Base-by-base conservation (phyloP, 2,113 vertebrate genomes). In the Phocoena phocoena region DNA sequence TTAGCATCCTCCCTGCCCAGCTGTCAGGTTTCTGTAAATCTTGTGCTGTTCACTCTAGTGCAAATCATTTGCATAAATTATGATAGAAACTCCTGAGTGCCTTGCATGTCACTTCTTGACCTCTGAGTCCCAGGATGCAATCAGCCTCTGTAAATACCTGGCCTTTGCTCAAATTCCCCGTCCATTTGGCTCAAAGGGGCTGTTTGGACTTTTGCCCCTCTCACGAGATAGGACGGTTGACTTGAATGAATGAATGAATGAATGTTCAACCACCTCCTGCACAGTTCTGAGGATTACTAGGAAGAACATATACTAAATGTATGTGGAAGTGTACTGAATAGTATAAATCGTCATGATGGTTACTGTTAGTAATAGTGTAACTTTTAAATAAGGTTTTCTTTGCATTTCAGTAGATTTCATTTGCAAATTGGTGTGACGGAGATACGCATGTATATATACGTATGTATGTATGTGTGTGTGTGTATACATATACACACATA, bases 371-470 rank as follows among this genome's bases (percentile, higher is more conserved):
- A 60, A 91, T 31, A 70, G 4, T 2, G 8, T n/a, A 23, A 53
- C 31, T 74, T 71, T 81, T 71, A 93, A 90, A 77, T 67, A 53
- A 93, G 12, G 41, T 53, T 95, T 93, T 65, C n/a, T 96, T 92
- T 94, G 65, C 41, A 88, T 85, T 89, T 84, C 88, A 90, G 70
- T 74, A 84, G 44, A 55, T 90, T 55, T 88, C 28, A 71, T 83
- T 94, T 89, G 47, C n/a, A 90, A 80, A 81, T 58, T 31, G 47
- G 23, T 74, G 26, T 21, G 31, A 73, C 55, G 58, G 10, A 33
- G 11, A 9, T 12, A 20, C 50, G 23, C 11, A 26, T 17, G 18
- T 58, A 28, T 18, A 36, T 36, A 70, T 21, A 20, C 31, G 31
- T 65, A 15, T 31, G 28, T 6, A 13, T 26, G 17, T 6, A 4